Evolutionary conservation across 2,888 invertebrate genomes (phyloP).

Genomic region (Athrips mouffetella): DNA sequence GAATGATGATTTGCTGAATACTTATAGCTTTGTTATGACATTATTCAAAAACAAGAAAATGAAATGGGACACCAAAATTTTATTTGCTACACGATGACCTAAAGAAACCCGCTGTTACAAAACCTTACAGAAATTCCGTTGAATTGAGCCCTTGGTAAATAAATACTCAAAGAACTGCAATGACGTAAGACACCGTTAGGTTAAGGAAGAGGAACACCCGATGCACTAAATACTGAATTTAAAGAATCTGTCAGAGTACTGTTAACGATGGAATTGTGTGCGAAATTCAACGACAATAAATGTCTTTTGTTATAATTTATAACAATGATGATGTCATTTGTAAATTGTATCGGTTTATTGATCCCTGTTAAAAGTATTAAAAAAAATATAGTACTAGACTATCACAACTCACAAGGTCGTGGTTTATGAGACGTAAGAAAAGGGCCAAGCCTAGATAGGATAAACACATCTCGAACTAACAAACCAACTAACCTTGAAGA

Average conservation of each 20-base stretch:
- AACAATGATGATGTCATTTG: too few species aligned
- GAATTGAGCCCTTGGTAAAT: constrained; percentile 27
- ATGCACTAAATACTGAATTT: neutral
- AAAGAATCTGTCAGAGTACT: neutral
- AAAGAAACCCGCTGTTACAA: constrained; percentile 27
- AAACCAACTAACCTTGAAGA: too few species aligned
- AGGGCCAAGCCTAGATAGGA: too few species aligned
- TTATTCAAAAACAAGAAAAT: neutral
- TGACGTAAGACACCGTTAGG: constrained; percentile 8
- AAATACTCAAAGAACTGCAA: constrained; percentile 8
- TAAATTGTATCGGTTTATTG: too few species aligned
- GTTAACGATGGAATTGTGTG: neutral
- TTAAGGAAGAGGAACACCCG: neutral
- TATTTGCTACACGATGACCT: constrained; percentile 27
- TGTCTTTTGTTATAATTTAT: neutral
- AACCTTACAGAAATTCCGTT: constrained; percentile 17
- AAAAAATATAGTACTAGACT: too few species aligned
- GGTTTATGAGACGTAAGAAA: too few species aligned
- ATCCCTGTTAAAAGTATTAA: too few species aligned
- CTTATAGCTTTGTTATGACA: too few species aligned
- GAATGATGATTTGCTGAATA: too few species aligned
- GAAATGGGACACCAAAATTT: constrained; percentile 3
- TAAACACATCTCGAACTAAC: too few species aligned
- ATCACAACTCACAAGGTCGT: too few species aligned
- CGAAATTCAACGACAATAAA: neutral